phyloP scores from a whole-genome alignment of 2,797 vertebrate genomes.

The Sebastes iracundus region DNA sequence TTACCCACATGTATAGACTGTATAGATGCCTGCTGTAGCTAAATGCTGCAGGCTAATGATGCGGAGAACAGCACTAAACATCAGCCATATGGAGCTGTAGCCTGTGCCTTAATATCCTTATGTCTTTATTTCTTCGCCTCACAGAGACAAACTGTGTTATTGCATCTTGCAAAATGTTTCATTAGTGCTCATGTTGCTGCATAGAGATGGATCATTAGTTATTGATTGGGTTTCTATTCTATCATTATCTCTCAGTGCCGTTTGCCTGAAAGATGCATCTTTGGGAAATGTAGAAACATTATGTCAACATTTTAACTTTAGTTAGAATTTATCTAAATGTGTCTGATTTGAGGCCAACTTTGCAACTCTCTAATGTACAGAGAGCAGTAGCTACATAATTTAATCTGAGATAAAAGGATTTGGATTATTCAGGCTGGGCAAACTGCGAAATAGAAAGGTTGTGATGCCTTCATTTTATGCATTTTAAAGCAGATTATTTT shows the following conservation, averaged over 20 bases:
- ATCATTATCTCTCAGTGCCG: constrained; percentile 13
- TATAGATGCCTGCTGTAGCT: constrained; percentile 27
- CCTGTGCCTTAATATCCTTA: not conserved
- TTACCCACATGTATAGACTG: constrained; percentile 1
- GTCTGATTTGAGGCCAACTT: not conserved
- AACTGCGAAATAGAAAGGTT: not conserved
- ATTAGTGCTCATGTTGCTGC: constrained; percentile 10
- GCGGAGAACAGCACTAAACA: constrained; percentile 15
- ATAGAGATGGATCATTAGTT: constrained; percentile 35
- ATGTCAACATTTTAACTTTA: not conserved
- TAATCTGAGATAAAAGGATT: not conserved
- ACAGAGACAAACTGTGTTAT: constrained; percentile 7
- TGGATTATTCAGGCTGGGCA: not conserved
- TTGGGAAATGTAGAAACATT: not conserved
- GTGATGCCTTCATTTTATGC: no score
- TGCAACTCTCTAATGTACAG: not conserved
- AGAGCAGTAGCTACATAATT: not conserved
- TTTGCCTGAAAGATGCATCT: constrained; percentile 1
- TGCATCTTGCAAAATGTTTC: constrained; percentile 12
- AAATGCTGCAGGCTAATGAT: constrained; percentile 41
- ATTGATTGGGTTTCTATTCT: not conserved
- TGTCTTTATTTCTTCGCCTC: constrained; percentile 23
- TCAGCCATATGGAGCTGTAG: constrained; percentile 40
- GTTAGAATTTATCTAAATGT: not conserved
- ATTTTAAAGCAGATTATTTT: no score